Percentiles rank a stretch among this genome's conserved stretches.
These are phyloP conservation scores for Xestobium rufovillosum DNA, from an alignment of 2,888 invertebrate species.

Conservation along the genomic window DNA sequence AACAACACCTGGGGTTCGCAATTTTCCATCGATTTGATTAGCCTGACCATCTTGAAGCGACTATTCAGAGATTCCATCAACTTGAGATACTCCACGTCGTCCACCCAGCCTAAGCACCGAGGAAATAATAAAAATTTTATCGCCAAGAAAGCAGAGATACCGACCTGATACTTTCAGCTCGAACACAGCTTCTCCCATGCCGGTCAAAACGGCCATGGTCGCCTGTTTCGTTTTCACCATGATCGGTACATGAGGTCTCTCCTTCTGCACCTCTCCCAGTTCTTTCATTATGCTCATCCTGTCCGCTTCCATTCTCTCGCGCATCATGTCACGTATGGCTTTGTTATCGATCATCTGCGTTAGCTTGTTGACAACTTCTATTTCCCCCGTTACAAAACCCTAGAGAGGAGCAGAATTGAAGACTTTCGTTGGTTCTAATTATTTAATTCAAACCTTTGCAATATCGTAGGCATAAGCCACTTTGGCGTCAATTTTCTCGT, in stretches of 20 bases:
- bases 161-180: constrained; percentile 3
- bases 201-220: background rate
- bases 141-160: too few species aligned
- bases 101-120: background rate
- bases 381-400: constrained; percentile 1
- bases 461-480: constrained; percentile 1
- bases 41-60: background rate
- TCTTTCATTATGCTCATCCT: background rate
- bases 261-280: background rate
- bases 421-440: background rate
- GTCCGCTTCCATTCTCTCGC: background rate
- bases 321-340: background rate
- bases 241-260: background rate
- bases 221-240: constrained; percentile 1
- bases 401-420: too few species aligned
- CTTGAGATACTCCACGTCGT: constrained; percentile 1
- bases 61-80: background rate
- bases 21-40: background rate
- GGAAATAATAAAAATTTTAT: too few species aligned
- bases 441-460: background rate
- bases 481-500: background rate
- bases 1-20: background rate
- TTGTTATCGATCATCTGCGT: constrained; percentile 1
- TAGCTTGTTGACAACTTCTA: background rate
- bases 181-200: background rate